These are phyloP conservation scores for Ichneumoninae sp. DNA, from an alignment of 2,888 invertebrate species.

Conservation along the genomic window DNA sequence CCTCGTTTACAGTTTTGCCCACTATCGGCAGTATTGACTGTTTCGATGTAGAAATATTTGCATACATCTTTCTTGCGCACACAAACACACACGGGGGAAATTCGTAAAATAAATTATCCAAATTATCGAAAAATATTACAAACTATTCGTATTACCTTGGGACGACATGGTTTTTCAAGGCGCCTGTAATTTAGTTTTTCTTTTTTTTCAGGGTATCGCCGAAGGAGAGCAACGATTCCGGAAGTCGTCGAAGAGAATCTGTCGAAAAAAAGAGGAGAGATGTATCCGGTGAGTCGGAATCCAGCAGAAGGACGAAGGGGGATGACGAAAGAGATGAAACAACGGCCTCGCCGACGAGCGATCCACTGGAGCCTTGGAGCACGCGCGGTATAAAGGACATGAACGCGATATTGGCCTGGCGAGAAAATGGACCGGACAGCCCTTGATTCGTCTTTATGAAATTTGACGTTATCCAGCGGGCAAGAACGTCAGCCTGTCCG, in stretches of 20 bases:
- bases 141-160: no score
- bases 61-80: not conserved
- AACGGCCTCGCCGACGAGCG: constrained; percentile 85
- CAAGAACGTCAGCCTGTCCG: constrained; percentile 47
- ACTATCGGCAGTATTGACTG: constrained; percentile 39
- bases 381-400: constrained; percentile 89
- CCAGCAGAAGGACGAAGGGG: constrained; percentile 85
- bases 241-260: constrained; percentile 79
- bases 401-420: constrained; percentile 89
- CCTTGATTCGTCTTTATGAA: constrained; percentile 80
- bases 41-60: constrained; percentile 9
- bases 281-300: constrained; percentile 84
- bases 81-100: no score
- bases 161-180: no score
- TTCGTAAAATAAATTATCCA: no score
- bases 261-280: constrained; percentile 77
- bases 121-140: no score
- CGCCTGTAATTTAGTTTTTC: not conserved
- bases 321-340: constrained; percentile 71
- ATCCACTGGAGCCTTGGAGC: constrained; percentile 91
- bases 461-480: constrained; percentile 51
- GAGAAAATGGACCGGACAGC: constrained; percentile 85
- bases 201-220: constrained; percentile 85
- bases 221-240: constrained; percentile 75
- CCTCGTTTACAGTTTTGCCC: constrained; percentile 45